A percentile compares a stretch with the other conserved stretches of the same genome.
These are phyloP conservation scores for Coreius guichenoti DNA, from an alignment of 2,797 vertebrate genomes.

Conservation along the genomic window DNA sequence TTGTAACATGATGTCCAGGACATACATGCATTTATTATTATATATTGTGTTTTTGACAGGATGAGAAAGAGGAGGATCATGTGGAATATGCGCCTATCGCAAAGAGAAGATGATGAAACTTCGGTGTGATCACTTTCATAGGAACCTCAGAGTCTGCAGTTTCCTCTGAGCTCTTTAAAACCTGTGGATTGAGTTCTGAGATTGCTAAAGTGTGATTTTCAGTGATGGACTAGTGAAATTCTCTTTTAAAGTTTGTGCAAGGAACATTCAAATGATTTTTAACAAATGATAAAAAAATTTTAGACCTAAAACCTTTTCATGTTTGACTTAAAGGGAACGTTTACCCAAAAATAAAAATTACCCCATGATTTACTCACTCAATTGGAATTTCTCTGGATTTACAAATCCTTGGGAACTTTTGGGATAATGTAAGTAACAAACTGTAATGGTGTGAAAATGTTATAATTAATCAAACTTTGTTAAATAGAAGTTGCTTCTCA, in stretches of 20 bases:
- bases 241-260: not conserved
- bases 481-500: too few relatives aligned
- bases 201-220: not conserved
- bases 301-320: not conserved
- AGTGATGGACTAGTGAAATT: not conserved
- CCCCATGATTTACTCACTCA: too few relatives aligned
- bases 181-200: not conserved
- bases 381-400: too few relatives aligned
- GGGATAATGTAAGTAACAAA: too few relatives aligned
- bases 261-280: not conserved
- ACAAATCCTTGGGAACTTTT: too few relatives aligned
- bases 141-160: not conserved
- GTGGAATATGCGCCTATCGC: not conserved
- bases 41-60: not conserved
- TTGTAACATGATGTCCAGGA: not conserved
- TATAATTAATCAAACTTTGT: too few relatives aligned
- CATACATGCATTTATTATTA: not conserved
- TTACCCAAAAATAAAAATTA: too few relatives aligned
- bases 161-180: not conserved
- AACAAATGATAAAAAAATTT: not conserved
- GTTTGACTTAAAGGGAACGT: too few relatives aligned
- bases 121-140: not conserved
- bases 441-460: too few relatives aligned
- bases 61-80: not conserved
- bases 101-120: not conserved